Percentiles rank a stretch among this genome's conserved stretches.
phyloP scores from a whole-genome alignment of 2,113 vertebrate species.

The Alouatta palliata region DNA sequence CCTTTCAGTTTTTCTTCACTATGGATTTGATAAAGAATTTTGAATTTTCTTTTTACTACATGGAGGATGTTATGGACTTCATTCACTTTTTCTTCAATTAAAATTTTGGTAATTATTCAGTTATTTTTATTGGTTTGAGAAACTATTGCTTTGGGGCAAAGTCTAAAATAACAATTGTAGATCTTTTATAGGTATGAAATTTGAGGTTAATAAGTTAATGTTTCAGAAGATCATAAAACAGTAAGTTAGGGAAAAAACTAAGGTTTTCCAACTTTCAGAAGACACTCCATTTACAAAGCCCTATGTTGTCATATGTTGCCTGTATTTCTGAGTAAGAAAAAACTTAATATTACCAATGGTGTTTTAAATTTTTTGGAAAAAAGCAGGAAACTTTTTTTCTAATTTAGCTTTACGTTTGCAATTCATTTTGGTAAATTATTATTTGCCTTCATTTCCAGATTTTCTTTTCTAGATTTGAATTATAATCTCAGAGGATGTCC shows the following conservation, averaged over 20 bases:
- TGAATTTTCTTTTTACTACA: not conserved
- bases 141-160: not conserved
- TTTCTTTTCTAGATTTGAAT: constrained; percentile 23
- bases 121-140: constrained; percentile 36
- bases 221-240: not conserved
- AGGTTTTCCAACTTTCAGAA: constrained; percentile 9
- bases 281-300: not conserved
- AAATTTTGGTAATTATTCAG: not conserved
- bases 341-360: not conserved
- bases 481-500: constrained; percentile 4
- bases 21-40: not conserved
- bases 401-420: constrained; percentile 2
- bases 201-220: constrained; percentile 35
- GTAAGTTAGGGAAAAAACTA: not conserved
- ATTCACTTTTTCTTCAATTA: constrained; percentile 23
- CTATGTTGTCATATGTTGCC: not conserved
- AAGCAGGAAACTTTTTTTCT: not conserved
- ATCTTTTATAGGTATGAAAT: not conserved
- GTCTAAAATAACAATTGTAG: not conserved
- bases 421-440: constrained; percentile 42
- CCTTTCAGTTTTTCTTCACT: not conserved
- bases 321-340: not conserved
- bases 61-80: not conserved
- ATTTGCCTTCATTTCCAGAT: constrained; percentile 17
- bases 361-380: not conserved